A percentile compares a stretch with the other conserved stretches of the same genome.
Evolutionary conservation across 2,113 vertebrate species (phyloP).

Genomic region (Eubucco bourcierii): DNA sequence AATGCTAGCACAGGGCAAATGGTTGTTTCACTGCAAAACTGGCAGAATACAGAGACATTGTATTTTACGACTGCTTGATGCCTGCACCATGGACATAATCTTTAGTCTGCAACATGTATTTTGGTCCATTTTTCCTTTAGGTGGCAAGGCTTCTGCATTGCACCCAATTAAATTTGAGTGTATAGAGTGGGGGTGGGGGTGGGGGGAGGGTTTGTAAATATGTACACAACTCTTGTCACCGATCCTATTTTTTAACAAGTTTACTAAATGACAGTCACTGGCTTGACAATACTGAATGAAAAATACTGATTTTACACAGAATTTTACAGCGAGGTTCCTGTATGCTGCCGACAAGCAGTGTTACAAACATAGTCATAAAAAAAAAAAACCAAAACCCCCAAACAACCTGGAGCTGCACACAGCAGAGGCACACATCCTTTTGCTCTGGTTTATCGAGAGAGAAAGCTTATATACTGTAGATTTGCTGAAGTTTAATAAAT

Average conservation of each 20-base stretch:
- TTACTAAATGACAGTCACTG: conserved; percentile 76
- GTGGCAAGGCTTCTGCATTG: background rate
- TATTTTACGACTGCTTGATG: background rate
- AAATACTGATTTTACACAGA: conserved; percentile 78
- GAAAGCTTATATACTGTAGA: conserved; percentile 81
- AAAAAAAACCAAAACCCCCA: too few species aligned
- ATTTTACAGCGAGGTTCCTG: conserved; percentile 66
- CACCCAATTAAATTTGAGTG: conserved; percentile 18
- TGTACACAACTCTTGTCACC: conserved; percentile 73
- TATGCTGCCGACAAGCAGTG: conserved; percentile 48
- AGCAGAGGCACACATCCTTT: conserved; percentile 78
- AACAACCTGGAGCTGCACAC: conserved; percentile 62
- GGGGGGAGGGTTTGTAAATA: background rate
- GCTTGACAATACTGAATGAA: conserved; percentile 80
- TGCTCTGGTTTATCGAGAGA: conserved; percentile 80
- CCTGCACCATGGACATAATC: background rate
- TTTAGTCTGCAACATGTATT: background rate
- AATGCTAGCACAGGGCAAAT: background rate
- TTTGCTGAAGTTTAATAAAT: conserved; percentile 95
- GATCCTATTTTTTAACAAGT: conserved; percentile 75
- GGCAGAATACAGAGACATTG: background rate
- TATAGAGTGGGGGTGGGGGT: background rate
- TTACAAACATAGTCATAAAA: conserved; percentile 64
- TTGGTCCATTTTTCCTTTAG: background rate
- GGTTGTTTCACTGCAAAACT: background rate